phyloP scores from a whole-genome alignment of 1,140 invertebrate genomes.

The Tetramorium parvispinum region DNA sequence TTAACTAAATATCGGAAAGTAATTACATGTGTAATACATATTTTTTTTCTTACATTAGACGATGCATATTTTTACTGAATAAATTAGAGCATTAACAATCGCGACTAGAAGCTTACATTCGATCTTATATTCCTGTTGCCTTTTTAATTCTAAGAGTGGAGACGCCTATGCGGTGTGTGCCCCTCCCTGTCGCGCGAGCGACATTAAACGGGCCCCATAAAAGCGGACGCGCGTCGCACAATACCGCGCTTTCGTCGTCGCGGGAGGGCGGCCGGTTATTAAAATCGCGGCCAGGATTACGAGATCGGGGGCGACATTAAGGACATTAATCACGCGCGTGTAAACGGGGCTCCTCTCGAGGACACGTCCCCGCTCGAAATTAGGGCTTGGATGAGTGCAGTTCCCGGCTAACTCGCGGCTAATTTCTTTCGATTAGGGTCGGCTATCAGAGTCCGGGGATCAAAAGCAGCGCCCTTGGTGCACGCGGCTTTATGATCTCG shows the following conservation, averaged over 20 bases:
- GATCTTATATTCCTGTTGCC: background rate
- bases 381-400: constrained; percentile 15
- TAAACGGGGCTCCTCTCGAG: constrained; percentile 54
- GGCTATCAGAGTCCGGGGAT: background rate
- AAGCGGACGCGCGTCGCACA: constrained; percentile 49
- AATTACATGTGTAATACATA: background rate
- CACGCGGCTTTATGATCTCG: constrained; percentile 34
- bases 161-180: constrained; percentile 24
- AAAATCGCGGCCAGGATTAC: constrained; percentile 72
- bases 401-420: constrained; percentile 67
- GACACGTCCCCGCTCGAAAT: constrained; percentile 11
- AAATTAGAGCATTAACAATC: background rate
- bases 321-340: constrained; percentile 77
- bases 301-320: constrained; percentile 63
- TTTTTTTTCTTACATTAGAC: background rate
- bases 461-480: background rate
- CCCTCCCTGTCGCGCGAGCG: background rate
- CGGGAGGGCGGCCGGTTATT: constrained; percentile 72
- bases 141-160: background rate
- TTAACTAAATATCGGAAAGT: background rate
- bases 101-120: background rate
- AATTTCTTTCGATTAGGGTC: constrained; percentile 66
- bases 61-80: background rate
- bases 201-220: constrained; percentile 50
- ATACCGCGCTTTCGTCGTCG: constrained; percentile 58